These are phyloP conservation scores for Omphaloscelis lunosa DNA, from an alignment of 2,888 invertebrate genomes.

Conservation along the genomic window DNA sequence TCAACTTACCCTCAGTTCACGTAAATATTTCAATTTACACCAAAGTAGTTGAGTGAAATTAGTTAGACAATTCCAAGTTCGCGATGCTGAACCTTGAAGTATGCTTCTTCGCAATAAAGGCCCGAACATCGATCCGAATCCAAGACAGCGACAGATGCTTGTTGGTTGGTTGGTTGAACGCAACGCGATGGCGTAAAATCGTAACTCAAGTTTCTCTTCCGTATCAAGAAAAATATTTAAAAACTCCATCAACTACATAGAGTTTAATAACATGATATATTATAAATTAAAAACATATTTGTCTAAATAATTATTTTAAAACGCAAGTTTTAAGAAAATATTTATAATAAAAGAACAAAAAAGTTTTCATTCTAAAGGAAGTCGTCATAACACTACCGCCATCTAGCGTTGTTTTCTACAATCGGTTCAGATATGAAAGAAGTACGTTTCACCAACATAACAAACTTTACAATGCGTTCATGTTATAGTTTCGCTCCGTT, in stretches of 20 bases:
- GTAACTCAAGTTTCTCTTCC: constrained; percentile 70
- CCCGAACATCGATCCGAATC: constrained; percentile 93
- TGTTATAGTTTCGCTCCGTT: constrained; percentile 29
- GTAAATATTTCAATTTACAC: constrained; percentile 91
- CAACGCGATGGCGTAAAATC: constrained; percentile 77
- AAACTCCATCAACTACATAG: constrained; percentile 4
- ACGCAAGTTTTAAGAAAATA: constrained; percentile 11
- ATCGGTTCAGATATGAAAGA: not conserved
- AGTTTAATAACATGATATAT: constrained; percentile 20
- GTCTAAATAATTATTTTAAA: constrained; percentile 14
- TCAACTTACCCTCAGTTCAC: constrained; percentile 88
- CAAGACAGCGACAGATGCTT: constrained; percentile 81
- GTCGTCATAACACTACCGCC: constrained; percentile 57
- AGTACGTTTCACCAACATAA: constrained; percentile 51
- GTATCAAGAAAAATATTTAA: constrained; percentile 57
- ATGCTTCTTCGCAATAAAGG: constrained; percentile 92
- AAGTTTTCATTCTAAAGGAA: constrained; percentile 64
- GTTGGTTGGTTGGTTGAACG: constrained; percentile 82
- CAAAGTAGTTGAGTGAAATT: constrained; percentile 91
- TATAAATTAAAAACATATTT: constrained; percentile 44
- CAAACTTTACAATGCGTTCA: constrained; percentile 52
- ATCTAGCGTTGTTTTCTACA: constrained; percentile 56
- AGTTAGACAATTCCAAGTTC: constrained; percentile 93
- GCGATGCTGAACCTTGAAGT: constrained; percentile 92
- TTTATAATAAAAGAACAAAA: constrained; percentile 53